phyloP scores from a whole-genome alignment of 2,888 invertebrate genomes.

The Lypha dubia region DNA sequence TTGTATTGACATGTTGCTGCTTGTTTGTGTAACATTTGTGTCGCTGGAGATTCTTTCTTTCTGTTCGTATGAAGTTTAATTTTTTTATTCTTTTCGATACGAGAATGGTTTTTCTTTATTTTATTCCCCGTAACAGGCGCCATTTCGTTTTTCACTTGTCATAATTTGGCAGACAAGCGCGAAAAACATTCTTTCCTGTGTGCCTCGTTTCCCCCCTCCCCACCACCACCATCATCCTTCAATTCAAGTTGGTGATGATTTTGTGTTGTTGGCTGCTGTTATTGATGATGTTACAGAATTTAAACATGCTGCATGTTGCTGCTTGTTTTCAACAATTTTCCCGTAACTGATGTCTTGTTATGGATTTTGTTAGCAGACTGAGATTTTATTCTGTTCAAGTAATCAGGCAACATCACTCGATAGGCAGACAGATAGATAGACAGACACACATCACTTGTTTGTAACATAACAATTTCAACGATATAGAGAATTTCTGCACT shows the following conservation, averaged over 20 bases:
- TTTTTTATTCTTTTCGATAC: constrained; percentile 10
- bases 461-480: constrained; percentile 55
- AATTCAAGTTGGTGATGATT: constrained; percentile 14
- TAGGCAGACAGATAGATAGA: constrained; percentile 35
- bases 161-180: constrained; percentile 74
- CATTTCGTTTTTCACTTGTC: constrained; percentile 71
- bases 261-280: constrained; percentile 41
- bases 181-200: constrained; percentile 67
- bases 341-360: constrained; percentile 64
- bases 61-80: neutral
- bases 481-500: constrained; percentile 40
- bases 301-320: constrained; percentile 57
- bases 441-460: constrained; percentile 25
- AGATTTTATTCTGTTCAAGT: constrained; percentile 67
- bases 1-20: constrained; percentile 49
- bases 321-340: constrained; percentile 56
- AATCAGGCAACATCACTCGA: constrained; percentile 61
- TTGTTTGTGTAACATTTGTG: constrained; percentile 62
- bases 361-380: constrained; percentile 62
- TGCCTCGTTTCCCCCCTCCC: neutral
- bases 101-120: no score
- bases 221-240: neutral
- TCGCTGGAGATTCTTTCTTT: constrained; percentile 66
- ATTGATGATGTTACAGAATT: constrained; percentile 52
- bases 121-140: constrained; percentile 63